Evolutionary conservation across 2,888 invertebrate genomes (phyloP).

Genomic region (Laothoe populi): DNA sequence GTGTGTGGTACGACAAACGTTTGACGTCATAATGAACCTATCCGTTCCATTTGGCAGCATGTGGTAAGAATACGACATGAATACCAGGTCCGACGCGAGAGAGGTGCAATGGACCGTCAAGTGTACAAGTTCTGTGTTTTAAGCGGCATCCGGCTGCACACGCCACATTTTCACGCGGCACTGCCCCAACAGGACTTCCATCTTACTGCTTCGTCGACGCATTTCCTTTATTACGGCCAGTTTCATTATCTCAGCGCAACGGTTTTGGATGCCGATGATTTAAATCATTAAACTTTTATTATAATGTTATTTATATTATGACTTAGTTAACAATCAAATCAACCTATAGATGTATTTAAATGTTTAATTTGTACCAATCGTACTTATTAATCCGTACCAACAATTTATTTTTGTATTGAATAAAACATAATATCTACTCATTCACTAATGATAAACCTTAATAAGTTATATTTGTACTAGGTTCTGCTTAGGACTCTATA

Average conservation of each 20-base stretch:
- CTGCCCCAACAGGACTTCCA: slow-evolving; percentile 70
- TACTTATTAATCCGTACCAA: too few species aligned
- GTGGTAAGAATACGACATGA: slow-evolving; percentile 12
- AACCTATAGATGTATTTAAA: too few species aligned
- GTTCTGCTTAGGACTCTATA: too few species aligned
- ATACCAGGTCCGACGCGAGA: slow-evolving; percentile 4
- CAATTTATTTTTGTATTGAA: too few species aligned
- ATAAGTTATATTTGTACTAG: too few species aligned
- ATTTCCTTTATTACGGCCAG: slow-evolving; percentile 28
- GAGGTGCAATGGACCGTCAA: slow-evolving; percentile 14
- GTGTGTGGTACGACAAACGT: slow-evolving; percentile 11
- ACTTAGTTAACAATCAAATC: too few species aligned
- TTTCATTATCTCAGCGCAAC: background rate
- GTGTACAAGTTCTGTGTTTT: slow-evolving; percentile 59
- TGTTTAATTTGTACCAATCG: too few species aligned
- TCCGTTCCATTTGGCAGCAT: slow-evolving; percentile 17
- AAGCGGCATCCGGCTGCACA: slow-evolving; percentile 57
- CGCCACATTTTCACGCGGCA: slow-evolving; percentile 60
- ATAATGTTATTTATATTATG: background rate
- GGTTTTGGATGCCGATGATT: background rate
- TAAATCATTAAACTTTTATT: background rate
- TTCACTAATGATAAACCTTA: too few species aligned
- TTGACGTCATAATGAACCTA: slow-evolving; percentile 13
- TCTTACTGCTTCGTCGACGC: slow-evolving; percentile 57
- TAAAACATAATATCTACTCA: too few species aligned